Conservation (phyloP, 37 sponge, comb jelly and placozoan species). For the Beroe forskalii region DNA sequence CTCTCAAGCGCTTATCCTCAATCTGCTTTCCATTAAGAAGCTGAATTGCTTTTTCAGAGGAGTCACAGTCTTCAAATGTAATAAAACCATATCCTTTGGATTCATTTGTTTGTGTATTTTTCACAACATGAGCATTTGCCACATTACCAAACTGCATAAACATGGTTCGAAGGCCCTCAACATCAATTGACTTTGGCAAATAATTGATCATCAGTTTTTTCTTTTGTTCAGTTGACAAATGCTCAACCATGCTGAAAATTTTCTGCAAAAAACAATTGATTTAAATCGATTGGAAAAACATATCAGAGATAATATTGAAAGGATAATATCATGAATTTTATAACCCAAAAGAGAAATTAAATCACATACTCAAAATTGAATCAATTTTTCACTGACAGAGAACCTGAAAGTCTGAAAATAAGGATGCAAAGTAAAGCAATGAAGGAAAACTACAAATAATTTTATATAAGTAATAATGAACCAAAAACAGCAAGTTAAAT, state of each 20-base stretch:
- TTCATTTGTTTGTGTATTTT: constrained; percentile 32
- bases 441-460: too few relatives aligned
- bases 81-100: constrained; percentile 58
- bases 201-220: constrained; percentile 57
- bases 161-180: neutral
- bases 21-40: neutral
- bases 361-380: too few relatives aligned
- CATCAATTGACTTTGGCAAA: neutral
- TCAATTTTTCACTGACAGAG: too few relatives aligned
- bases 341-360: too few relatives aligned
- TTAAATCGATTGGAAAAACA: neutral
- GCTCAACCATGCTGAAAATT: neutral
- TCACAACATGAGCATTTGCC: constrained; percentile 42
- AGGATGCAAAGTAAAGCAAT: too few relatives aligned
- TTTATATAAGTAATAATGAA: too few relatives aligned
- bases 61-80: neutral
- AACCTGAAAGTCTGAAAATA: too few relatives aligned
- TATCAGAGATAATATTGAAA: neutral
- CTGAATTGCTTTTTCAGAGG: neutral
- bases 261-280: neutral
- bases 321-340: too few relatives aligned
- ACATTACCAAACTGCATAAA: constrained; percentile 28
- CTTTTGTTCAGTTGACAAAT: constrained; percentile 15
- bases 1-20: constrained; percentile 26
- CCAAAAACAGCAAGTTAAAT: too few relatives aligned